Evolutionary conservation across 2,888 invertebrate genomes (phyloP).

Genomic region (Gortyna flavago): DNA sequence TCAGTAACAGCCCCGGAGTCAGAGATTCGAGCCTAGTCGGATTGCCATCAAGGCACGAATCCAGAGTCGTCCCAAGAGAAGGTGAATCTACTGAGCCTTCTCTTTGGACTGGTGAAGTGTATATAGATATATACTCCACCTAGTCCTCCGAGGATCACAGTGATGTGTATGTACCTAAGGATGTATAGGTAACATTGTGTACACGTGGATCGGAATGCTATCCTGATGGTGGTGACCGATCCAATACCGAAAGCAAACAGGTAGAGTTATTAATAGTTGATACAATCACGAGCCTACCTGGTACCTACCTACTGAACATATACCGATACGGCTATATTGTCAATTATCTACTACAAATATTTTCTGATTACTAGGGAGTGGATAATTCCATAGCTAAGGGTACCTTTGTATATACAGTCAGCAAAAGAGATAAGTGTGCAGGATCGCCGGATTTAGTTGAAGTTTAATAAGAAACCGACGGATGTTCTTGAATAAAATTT

Average conservation of each 20-base stretch:
- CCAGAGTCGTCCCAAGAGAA: neutral
- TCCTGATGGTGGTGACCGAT: constrained; percentile 7
- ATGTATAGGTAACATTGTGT: neutral
- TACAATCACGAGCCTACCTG: constrained; percentile 6
- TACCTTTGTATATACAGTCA: too few species aligned
- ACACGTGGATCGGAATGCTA: constrained; percentile 42
- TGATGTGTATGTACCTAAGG: neutral
- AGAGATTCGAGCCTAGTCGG: neutral
- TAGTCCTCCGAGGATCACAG: neutral
- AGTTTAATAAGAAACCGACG: too few species aligned
- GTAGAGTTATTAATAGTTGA: constrained; percentile 20
- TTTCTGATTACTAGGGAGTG: neutral
- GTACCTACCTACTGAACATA: neutral
- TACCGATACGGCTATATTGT: neutral
- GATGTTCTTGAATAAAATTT: too few species aligned
- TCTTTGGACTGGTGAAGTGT: neutral
- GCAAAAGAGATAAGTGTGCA: too few species aligned
- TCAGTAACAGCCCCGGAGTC: neutral
- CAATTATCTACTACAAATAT: neutral
- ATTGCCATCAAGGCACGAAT: neutral
- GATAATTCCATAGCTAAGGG: neutral
- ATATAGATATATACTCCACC: too few species aligned
- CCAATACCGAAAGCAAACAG: constrained; percentile 48
- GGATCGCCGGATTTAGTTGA: too few species aligned
- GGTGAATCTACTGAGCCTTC: too few species aligned